phyloP scores from a whole-genome alignment of 92 coral and sea anemone genomes.

The Epizoanthus ramosus region DNA sequence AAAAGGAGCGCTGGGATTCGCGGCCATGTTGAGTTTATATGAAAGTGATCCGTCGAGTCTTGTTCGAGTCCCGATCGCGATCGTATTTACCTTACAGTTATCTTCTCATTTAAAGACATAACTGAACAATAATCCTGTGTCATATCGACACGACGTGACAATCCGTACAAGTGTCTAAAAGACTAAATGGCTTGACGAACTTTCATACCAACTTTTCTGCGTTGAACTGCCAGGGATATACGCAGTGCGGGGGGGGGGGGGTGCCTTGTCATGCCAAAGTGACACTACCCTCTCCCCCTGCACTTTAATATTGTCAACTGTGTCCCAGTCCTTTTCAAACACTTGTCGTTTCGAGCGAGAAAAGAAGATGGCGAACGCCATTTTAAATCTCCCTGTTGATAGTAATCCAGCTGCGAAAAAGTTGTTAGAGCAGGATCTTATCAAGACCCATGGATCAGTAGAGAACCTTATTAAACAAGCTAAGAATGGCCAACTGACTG shows the following conservation, averaged over 20 bases:
- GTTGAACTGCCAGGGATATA: too few relatives aligned
- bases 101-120: background rate
- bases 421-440: background rate
- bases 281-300: too few relatives aligned
- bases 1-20: constrained; percentile 21
- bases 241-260: too few relatives aligned
- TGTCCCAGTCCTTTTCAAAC: too few relatives aligned
- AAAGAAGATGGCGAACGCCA: background rate
- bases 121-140: background rate
- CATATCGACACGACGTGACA: constrained; percentile 18
- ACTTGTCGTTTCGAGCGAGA: too few relatives aligned
- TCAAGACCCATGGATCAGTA: constrained; percentile 49
- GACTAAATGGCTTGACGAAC: too few relatives aligned
- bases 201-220: too few relatives aligned
- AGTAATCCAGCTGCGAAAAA: background rate
- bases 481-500: constrained; percentile 45
- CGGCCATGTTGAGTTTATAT: constrained; percentile 27
- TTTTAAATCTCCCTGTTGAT: background rate
- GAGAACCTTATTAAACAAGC: constrained; percentile 51
- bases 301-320: too few relatives aligned
- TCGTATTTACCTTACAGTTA: background rate
- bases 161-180: too few relatives aligned
- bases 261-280: too few relatives aligned
- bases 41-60: background rate
- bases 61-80: background rate